A percentile compares a stretch with the other conserved stretches of the same genome.
phyloP scores from a whole-genome alignment of 1,140 invertebrate species.

The Papilio xuthus region DNA sequence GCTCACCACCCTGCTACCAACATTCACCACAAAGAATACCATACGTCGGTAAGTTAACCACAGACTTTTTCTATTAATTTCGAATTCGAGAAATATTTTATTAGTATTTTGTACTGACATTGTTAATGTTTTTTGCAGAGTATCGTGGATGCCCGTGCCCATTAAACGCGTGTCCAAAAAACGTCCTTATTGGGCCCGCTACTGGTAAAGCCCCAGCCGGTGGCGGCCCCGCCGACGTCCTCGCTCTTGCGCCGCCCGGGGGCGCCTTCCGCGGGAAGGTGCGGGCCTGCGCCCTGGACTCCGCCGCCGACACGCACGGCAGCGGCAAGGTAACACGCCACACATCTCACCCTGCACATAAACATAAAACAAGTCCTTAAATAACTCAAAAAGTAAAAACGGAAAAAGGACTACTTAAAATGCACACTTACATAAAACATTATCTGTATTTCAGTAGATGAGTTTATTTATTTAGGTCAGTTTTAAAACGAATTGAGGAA shows the following conservation, averaged over 20 bases:
- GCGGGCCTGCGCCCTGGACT: constrained; percentile 72
- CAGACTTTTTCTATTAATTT: background rate
- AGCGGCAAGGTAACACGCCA: constrained; percentile 68
- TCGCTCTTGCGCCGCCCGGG: constrained; percentile 73
- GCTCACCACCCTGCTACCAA: constrained; percentile 85
- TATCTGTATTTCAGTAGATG: background rate
- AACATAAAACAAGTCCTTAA: background rate
- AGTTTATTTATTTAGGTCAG: background rate
- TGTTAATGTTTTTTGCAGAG: constrained; percentile 60
- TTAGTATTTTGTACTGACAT: background rate
- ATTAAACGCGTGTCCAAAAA: constrained; percentile 96
- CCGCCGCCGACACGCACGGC: constrained; percentile 68
- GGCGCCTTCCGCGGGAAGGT: constrained; percentile 76
- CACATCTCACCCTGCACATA: background rate
- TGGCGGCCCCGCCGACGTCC: constrained; percentile 76
- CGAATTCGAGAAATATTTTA: background rate
- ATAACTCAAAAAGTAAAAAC: no score
- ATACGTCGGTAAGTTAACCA: constrained; percentile 83
- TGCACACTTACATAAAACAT: no score
- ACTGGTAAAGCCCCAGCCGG: constrained; percentile 88
- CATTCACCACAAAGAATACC: constrained; percentile 86
- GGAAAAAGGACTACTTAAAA: no score
- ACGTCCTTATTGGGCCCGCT: constrained; percentile 97
- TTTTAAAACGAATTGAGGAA: background rate
- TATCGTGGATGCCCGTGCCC: constrained; percentile 91